A percentile compares a stretch with the other conserved stretches of the same genome.
These are phyloP conservation scores for Enoplosus armatus DNA, from an alignment of 2,797 vertebrate species.

Conservation along the genomic window DNA sequence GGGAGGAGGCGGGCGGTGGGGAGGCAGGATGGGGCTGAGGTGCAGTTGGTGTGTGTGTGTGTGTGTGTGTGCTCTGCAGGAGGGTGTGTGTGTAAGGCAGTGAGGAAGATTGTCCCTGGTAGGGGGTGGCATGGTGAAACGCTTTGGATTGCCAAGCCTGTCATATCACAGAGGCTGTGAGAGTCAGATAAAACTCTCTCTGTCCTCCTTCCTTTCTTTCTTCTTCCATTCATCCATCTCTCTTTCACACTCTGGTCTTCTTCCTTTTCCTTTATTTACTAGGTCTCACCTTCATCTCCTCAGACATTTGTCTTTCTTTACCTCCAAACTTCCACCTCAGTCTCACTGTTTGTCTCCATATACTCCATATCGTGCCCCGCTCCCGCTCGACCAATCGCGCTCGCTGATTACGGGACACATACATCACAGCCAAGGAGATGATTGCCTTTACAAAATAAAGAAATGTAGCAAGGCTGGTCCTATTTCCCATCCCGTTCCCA, in stretches of 20 bases:
- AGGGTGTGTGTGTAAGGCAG: conserved; percentile 50
- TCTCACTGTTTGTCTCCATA: not conserved
- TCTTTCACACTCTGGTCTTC: conserved; percentile 4
- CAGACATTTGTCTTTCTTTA: conserved; percentile 8
- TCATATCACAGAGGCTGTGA: conserved; percentile 72
- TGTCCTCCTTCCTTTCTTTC: conserved; percentile 30
- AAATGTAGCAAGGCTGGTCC: conserved; percentile 46
- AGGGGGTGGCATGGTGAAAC: conserved; percentile 68
- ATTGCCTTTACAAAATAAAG: conserved; percentile 62
- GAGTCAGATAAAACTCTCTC: conserved; percentile 77
- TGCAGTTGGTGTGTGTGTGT: conserved; percentile 40
- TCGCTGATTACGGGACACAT: conserved; percentile 16
- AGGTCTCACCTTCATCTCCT: conserved; percentile 40
- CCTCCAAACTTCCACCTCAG: conserved; percentile 18
- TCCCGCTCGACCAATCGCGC: conserved; percentile 6
- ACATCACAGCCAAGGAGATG: conserved; percentile 30
- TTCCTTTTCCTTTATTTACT: conserved; percentile 12
- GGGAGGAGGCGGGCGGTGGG: conserved; percentile 40
- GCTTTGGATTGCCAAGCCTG: conserved; percentile 67
- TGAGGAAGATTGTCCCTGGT: conserved; percentile 72
- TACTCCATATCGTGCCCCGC: not conserved
- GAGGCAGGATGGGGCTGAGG: conserved; percentile 44
- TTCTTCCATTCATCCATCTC: conserved; percentile 37
- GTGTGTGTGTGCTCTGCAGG: conserved; percentile 47
- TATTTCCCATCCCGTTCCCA: conserved; percentile 47